phyloP scores from a whole-genome alignment of 2,797 vertebrate genomes.

The Myotis vivesi region DNA sequence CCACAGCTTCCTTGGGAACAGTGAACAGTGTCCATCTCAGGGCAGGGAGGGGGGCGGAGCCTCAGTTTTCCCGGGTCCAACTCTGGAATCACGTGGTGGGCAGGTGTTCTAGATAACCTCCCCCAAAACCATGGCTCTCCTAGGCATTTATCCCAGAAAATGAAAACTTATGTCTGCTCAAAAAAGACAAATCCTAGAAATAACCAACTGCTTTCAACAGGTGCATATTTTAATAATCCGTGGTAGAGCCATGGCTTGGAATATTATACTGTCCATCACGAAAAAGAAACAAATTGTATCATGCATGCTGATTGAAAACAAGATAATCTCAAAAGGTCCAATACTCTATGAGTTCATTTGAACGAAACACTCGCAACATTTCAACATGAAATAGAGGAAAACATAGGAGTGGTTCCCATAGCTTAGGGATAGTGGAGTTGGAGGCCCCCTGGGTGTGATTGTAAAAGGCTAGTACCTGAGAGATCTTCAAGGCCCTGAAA shows the following conservation, averaged over 20 bases:
- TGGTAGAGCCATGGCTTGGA: background rate
- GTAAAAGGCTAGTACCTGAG: background rate
- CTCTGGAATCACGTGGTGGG: background rate
- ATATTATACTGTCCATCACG: background rate
- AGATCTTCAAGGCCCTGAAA: background rate
- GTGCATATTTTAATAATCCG: background rate
- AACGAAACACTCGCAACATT: background rate
- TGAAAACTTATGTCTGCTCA: background rate
- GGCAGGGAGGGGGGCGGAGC: background rate
- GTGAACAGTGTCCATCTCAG: accelerated
- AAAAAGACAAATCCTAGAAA: background rate
- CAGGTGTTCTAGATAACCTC: background rate
- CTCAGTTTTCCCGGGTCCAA: background rate
- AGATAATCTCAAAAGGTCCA: background rate
- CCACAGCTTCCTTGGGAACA: background rate
- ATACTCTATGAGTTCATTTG: background rate
- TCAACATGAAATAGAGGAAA: background rate
- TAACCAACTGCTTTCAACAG: background rate
- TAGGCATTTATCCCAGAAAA: background rate
- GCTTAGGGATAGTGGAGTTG: background rate
- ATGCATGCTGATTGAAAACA: background rate
- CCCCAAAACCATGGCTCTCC: background rate
- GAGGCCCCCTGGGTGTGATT: accelerated
- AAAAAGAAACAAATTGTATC: background rate
- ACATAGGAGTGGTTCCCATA: background rate